Conservation (phyloP, 2,888 invertebrate species). For the Notocelia uddmanniana region DNA sequence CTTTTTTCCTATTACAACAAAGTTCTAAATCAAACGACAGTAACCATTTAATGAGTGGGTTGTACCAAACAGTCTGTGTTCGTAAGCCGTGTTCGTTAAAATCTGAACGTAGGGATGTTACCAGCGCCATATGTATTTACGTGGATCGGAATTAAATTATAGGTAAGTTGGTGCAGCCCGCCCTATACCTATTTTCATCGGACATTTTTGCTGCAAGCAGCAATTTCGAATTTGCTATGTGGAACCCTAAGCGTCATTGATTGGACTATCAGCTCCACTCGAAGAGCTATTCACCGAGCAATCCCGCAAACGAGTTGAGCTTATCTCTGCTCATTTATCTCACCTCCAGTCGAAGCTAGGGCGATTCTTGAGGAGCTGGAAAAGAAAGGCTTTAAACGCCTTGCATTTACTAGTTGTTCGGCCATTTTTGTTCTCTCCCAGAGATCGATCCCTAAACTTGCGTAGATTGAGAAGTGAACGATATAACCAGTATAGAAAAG, state of each 20-base stretch:
- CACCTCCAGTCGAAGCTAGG: slow-evolving; percentile 27
- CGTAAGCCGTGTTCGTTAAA: too few species aligned
- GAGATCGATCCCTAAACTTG: background rate
- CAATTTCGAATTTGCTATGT: background rate
- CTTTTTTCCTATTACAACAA: background rate
- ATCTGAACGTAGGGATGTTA: too few species aligned
- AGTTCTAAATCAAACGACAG: background rate
- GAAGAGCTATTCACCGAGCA: slow-evolving; percentile 17
- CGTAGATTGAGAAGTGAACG: background rate
- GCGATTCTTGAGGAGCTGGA: background rate
- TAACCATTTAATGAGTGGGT: background rate
- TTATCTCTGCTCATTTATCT: slow-evolving; percentile 38
- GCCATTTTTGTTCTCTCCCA: background rate
- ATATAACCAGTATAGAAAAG: background rate
- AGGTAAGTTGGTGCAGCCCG: too few species aligned
- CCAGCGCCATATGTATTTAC: too few species aligned
- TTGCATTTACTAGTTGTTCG: background rate
- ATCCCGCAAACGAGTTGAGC: slow-evolving; percentile 36
- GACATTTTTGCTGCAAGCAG: background rate
- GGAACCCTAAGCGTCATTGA: slow-evolving; percentile 22
- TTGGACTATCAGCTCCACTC: slow-evolving; percentile 25
- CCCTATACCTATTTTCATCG: background rate
- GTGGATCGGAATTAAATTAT: too few species aligned
- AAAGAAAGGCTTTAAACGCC: background rate
- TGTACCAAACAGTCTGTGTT: too few species aligned